Base-by-base conservation (phyloP, 2,797 vertebrate genomes). In the Choloepus didactylus region DNA sequence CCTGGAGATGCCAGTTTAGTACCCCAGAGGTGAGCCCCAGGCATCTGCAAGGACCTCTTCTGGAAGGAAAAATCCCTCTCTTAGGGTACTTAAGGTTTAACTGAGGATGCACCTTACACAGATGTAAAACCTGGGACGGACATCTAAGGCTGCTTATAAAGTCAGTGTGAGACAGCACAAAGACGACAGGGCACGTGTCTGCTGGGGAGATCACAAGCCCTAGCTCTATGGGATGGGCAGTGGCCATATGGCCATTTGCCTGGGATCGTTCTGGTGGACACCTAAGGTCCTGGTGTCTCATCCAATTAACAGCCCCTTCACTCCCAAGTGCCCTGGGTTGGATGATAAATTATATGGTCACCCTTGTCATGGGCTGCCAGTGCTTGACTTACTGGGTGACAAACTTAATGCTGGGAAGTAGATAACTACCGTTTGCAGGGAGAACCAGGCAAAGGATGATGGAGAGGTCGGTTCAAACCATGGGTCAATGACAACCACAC, bases 371-470 rank as follows among this genome's bases (percentile, higher is more conserved):
- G 29, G 80, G 35, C 41, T 69, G 59, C 46, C 31, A 67, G 12
- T 4, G 29, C 51, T 38, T 51, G 64, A 76, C 6, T 89, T 87
- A 62, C 81, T 94, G n/a, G 23, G 86, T 66, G 89, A 9, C 51
- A 86, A 89, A 80, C 21, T 69, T 87, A 62, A 25, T 3, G 12
- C 4, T 54, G 38, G 77, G 79, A 86, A 89, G 35, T 79, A 76
- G 64, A 70, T 5, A 41, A 4, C 85, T 69, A 59, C 16, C 11
- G 23, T 31, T 76, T 66, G 15, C 6, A 38, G 12, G 51, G 7
- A 94, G 51, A 84, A 80, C 23, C 5, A 59, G 51, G 81, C 66
- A 67, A 94, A 91, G 7, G 15, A 27, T 12, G 35, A 79, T 59
- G 4, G 87, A 49, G 31, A 31, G 25, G n/a, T 75, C 44, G 49